phyloP scores from a whole-genome alignment of 2,113 vertebrate genomes.

The Hippocampus abdominalis region DNA sequence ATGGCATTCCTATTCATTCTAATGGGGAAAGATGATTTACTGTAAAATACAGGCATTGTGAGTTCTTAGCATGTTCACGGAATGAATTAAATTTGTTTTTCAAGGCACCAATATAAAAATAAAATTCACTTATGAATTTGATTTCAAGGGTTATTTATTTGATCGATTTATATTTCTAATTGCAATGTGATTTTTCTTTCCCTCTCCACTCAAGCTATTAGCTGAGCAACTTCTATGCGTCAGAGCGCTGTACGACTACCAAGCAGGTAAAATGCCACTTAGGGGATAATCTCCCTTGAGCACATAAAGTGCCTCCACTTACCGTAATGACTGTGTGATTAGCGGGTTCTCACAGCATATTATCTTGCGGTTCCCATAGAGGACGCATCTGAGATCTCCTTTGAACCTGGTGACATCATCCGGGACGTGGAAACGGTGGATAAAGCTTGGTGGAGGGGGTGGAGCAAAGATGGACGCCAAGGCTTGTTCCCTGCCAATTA shows the following conservation, averaged over 20 bases:
- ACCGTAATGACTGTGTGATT: slow-evolving; percentile 54
- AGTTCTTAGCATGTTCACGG: too few species aligned
- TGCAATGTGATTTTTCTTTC: slow-evolving; percentile 3
- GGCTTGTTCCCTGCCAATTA: slow-evolving; percentile 79
- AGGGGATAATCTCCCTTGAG: slow-evolving; percentile 39
- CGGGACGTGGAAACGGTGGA: slow-evolving; percentile 73
- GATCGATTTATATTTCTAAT: neutral
- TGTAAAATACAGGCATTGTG: too few species aligned
- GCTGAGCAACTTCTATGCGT: slow-evolving; percentile 66
- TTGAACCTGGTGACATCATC: slow-evolving; percentile 77
- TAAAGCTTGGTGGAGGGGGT: slow-evolving; percentile 77
- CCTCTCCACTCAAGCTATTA: slow-evolving; percentile 48
- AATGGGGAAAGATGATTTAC: too few species aligned
- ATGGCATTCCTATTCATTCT: too few species aligned
- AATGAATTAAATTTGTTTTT: too few species aligned
- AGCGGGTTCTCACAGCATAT: slow-evolving; percentile 41
- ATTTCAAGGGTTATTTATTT: neutral
- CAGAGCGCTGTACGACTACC: slow-evolving; percentile 76
- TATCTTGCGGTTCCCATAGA: slow-evolving; percentile 64
- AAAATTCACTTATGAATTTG: neutral
- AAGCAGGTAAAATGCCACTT: slow-evolving; percentile 72
- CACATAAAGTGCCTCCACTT: slow-evolving; percentile 53
- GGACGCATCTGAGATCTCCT: slow-evolving; percentile 77
- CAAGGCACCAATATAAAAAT: neutral
- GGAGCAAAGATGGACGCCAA: slow-evolving; percentile 76